Evolutionary conservation across 2,888 invertebrate genomes (phyloP), one percentile per base, ranked within the genome.

Genomic region (Resseliella maxima): DNA sequence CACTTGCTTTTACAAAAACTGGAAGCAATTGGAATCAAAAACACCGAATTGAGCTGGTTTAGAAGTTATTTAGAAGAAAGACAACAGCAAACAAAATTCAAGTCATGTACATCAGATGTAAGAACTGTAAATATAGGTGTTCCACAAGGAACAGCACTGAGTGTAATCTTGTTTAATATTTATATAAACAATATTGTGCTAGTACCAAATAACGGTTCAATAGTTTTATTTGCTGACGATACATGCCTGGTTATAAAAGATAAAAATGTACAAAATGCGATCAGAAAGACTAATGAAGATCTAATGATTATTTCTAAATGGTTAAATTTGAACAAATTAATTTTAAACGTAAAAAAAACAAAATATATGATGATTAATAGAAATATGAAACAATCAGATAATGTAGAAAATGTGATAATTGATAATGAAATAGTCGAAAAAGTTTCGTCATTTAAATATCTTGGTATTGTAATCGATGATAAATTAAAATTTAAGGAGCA

Each of bases 121-220:
- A 24, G 2, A 64, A 15, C 12, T 2, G 36, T 38, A 3, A 3
- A 12, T 8, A 36, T 85, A 12, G 85, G 85, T 12, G 12, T 85
- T 2, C 85, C 85, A 36, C 85, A 85, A 36, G 85, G 85, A 18
- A 38, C 85, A 3, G 35, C n/a, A 38, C 36, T 85, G 0, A 41
- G 85, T 10, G 85, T 41, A n/a, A 38, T 38, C 12, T n/a, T 85
- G 36, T 85, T 85, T 36, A 85, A 10, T 64, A 27, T 64, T 24
- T 64, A 64, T 64, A 64, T 64, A 15, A 18, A 64, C 31, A 6
- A 64, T 5, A 64, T 64, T 1, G 18, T 18, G 0, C 2, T 24
- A 64, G 27, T 64, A 15, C 3, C 24, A 24, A 64, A 18, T 35
- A 81, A 81, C 35, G 18, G 35, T 36, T 81, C 81, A 15, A 36